Evolutionary conservation across 2,888 invertebrate genomes (phyloP).

Genomic region (Tetragonisca angustula): DNA sequence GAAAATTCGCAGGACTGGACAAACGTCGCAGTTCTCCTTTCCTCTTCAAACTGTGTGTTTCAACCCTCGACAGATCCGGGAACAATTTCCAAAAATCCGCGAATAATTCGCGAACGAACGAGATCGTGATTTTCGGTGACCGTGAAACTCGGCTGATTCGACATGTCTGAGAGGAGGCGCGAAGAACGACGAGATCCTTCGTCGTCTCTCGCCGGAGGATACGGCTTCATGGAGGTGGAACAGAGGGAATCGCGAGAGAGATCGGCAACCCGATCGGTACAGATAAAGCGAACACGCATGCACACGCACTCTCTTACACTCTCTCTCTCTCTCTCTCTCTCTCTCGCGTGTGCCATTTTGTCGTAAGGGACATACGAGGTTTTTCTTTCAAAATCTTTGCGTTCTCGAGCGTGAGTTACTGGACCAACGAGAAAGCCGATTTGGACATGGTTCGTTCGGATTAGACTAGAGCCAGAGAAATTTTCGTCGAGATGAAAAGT

Average conservation of each 20-base stretch:
- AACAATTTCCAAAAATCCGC: background rate
- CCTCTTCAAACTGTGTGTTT: too few relatives aligned
- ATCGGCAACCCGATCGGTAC: background rate
- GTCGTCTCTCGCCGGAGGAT: conserved; percentile 38
- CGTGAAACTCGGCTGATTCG: conserved; percentile 49
- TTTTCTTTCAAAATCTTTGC: background rate
- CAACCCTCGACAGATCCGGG: too few relatives aligned
- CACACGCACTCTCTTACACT: background rate
- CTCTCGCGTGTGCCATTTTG: background rate
- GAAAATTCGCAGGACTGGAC: too few relatives aligned
- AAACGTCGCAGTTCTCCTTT: too few relatives aligned
- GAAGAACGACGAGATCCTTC: conserved; percentile 51
- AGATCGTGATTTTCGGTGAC: conserved; percentile 32
- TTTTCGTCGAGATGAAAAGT: too few relatives aligned
- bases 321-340: background rate
- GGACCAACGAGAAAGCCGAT: background rate
- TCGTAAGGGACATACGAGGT: background rate
- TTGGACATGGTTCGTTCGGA: too few relatives aligned
- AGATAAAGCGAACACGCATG: background rate
- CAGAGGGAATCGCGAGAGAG: conserved; percentile 41
- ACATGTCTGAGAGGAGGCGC: conserved; percentile 58
- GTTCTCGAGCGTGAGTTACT: background rate
- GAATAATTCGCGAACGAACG: background rate
- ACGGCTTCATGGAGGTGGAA: conserved; percentile 58
- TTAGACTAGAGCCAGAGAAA: too few relatives aligned